Evolutionary conservation across 2,888 invertebrate species (phyloP).

Genomic region (Empis livida): DNA sequence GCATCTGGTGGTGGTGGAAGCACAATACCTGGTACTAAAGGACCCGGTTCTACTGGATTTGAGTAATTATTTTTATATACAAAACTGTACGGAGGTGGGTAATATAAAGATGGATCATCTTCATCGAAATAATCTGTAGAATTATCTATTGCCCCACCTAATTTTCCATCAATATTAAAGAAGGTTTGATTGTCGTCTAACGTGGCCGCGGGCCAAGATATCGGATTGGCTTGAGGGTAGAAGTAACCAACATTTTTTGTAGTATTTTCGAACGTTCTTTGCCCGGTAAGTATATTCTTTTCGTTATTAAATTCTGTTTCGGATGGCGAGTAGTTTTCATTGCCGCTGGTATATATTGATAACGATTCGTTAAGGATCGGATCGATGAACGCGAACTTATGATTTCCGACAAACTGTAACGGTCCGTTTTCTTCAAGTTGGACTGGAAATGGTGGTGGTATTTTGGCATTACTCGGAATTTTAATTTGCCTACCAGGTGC

Average conservation of each 20-base stretch:
- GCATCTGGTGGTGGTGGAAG: constrained; percentile 80
- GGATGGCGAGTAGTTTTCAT: constrained; percentile 23
- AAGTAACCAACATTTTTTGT: constrained; percentile 33
- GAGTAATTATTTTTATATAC: constrained; percentile 68
- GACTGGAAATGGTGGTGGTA: constrained; percentile 89
- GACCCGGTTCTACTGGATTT: constrained; percentile 64
- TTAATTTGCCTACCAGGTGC: constrained; percentile 75
- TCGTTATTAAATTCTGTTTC: constrained; percentile 24
- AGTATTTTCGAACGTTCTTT: constrained; percentile 37
- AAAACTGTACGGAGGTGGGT: constrained; percentile 84
- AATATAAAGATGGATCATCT: constrained; percentile 83
- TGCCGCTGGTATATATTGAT: constrained; percentile 45
- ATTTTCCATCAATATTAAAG: constrained; percentile 19
- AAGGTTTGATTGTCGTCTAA: constrained; percentile 26
- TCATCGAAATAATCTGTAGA: constrained; percentile 69
- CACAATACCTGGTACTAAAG: constrained; percentile 77
- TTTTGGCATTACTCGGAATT: constrained; percentile 65
- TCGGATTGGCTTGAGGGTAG: constrained; percentile 13
- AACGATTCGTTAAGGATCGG: constrained; percentile 53
- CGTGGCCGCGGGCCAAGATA: not conserved
- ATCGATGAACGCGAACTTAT: constrained; percentile 43
- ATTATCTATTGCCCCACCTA: constrained; percentile 32
- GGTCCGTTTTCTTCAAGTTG: constrained; percentile 77
- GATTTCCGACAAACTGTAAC: constrained; percentile 72
- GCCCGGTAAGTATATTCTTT: constrained; percentile 47